Evolutionary conservation across 2,113 vertebrate species (phyloP).

Genomic region (Azemiops feae): DNA sequence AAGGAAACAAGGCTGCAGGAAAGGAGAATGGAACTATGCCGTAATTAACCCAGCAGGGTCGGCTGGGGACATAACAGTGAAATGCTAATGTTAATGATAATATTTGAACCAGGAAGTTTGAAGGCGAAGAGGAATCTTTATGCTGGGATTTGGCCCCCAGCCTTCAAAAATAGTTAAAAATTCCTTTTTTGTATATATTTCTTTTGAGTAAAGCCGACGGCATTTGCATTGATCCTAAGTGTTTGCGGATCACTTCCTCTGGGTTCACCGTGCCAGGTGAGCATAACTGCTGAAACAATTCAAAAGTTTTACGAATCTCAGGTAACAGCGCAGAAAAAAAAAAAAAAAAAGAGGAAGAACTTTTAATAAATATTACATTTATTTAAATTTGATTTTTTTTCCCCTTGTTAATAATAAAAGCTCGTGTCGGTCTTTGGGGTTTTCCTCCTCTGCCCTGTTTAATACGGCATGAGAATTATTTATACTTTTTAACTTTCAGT

Average conservation of each 20-base stretch:
- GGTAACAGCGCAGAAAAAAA: conserved; percentile 61
- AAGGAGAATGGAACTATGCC: not conserved
- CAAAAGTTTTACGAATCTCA: conserved; percentile 68
- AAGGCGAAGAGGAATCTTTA: conserved; percentile 56
- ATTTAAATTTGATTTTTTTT: conserved; percentile 70
- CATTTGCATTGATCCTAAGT: conserved; percentile 65
- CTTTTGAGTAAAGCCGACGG: conserved; percentile 58
- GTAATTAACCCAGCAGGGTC: conserved; percentile 8
- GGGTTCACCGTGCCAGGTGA: conserved; percentile 60
- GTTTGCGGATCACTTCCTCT: conserved; percentile 61
- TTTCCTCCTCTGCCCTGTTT: conserved; percentile 53
- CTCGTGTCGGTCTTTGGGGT: conserved; percentile 57
- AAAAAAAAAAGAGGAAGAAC: conserved; percentile 39
- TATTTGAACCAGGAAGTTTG: conserved; percentile 41
- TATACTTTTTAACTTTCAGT: conserved; percentile 62
- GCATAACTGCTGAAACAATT: conserved; percentile 61
- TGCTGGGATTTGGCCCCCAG: conserved; percentile 44
- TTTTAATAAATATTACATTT: conserved; percentile 71
- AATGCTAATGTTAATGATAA: no score
- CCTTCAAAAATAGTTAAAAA: conserved; percentile 63
- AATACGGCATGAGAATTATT: conserved; percentile 58
- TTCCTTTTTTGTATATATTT: conserved; percentile 20
- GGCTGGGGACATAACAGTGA: conserved; percentile 1
- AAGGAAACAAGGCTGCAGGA: not conserved
- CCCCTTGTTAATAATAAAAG: conserved; percentile 71